These are phyloP conservation scores for Mesocricetus auratus DNA, from an alignment of 2,113 vertebrate genomes.

Conservation along the genomic window DNA sequence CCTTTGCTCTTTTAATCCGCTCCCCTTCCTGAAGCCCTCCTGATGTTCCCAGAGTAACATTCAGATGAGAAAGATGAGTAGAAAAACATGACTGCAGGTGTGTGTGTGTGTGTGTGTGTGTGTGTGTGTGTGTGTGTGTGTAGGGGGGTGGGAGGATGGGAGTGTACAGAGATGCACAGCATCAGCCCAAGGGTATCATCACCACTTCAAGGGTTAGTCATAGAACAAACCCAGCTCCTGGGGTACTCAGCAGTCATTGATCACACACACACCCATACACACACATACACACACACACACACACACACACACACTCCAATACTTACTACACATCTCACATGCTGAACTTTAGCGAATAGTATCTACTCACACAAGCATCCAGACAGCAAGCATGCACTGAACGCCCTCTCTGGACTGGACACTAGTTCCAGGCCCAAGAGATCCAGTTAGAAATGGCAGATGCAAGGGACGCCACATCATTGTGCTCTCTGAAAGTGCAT, in stretches of 20 bases:
- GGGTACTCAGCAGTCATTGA: neutral
- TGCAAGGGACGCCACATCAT: fast-evolving
- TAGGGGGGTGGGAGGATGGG: no score
- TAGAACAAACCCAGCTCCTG: neutral
- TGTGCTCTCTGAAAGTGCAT: neutral
- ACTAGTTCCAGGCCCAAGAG: neutral
- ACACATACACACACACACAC: neutral
- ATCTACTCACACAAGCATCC: neutral
- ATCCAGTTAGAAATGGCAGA: neutral
- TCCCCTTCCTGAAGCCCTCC: neutral
- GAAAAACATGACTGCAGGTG: neutral
- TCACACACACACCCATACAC: neutral
- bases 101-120: no score
- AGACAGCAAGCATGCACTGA: neutral
- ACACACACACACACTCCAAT: neutral
- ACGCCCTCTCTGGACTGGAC: neutral
- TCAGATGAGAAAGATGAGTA: neutral
- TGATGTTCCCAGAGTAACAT: neutral
- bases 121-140: no score
- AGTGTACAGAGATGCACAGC: neutral
- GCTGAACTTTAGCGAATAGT: neutral
- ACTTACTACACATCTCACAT: neutral
- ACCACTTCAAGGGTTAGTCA: conserved; percentile 30
- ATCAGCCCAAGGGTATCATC: neutral
- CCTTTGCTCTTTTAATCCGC: conserved; percentile 4